phyloP scores from a whole-genome alignment of 2,113 vertebrate species.

The Rhadina sibilatrix region DNA sequence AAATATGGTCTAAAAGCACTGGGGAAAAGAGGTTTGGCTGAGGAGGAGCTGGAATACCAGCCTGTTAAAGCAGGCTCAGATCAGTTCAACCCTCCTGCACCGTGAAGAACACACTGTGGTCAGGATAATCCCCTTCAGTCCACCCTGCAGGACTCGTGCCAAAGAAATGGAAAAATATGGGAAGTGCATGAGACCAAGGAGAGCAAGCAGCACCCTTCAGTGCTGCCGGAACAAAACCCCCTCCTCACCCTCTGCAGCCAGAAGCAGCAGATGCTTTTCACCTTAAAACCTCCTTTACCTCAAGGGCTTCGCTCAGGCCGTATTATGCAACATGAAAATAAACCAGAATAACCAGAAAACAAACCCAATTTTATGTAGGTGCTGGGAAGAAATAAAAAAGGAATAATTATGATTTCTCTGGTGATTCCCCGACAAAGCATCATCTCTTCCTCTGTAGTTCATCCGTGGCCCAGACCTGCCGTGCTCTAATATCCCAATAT shows the following conservation, averaged over 20 bases:
- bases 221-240: background rate
- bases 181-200: rapidly evolving
- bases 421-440: background rate
- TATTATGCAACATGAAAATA: background rate
- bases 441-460: background rate
- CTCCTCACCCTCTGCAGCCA: background rate
- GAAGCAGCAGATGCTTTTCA: background rate
- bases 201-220: background rate
- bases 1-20: background rate
- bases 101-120: rapidly evolving
- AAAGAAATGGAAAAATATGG: background rate
- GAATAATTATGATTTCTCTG: background rate
- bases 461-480: too few relatives aligned
- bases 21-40: background rate
- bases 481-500: background rate
- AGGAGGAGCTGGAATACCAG: background rate
- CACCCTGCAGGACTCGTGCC: background rate
- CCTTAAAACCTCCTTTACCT: background rate
- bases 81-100: background rate
- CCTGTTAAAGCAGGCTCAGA: background rate
- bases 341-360: background rate
- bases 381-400: rapidly evolving
- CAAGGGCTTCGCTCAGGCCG: background rate
- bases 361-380: background rate
- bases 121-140: background rate